Evolutionary conservation across 2,113 vertebrate species (phyloP).

Genomic region (Spea multiplicata): DNA sequence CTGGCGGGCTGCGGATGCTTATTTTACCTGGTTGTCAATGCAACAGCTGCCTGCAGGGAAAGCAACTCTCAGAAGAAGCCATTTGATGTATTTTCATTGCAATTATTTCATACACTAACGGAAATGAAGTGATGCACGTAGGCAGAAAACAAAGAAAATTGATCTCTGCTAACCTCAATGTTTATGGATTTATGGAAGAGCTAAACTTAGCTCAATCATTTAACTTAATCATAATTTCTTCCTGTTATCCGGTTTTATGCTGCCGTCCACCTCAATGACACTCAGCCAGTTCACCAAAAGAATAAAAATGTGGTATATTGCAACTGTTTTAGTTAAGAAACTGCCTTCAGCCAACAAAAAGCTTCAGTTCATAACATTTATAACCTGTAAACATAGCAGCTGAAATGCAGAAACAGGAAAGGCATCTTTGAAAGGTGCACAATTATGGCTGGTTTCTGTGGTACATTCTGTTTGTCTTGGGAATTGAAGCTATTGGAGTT

Average conservation of each 20-base stretch:
- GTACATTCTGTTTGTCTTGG: background rate
- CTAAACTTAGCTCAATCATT: slow-evolving; percentile 10
- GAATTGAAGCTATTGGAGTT: background rate
- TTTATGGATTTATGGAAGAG: slow-evolving; percentile 9
- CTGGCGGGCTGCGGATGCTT: background rate
- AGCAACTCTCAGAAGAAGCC: slow-evolving; percentile 8
- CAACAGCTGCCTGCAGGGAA: slow-evolving; percentile 28
- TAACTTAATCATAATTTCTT: too few relatives aligned
- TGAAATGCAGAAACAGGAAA: background rate
- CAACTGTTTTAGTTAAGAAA: too few relatives aligned
- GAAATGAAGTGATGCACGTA: slow-evolving; percentile 38
- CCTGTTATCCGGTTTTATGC: too few relatives aligned
- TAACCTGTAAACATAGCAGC: background rate
- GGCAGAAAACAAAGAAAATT: slow-evolving; percentile 22
- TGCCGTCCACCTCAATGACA: too few relatives aligned
- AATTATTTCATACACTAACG: slow-evolving; percentile 39
- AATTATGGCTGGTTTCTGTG: background rate
- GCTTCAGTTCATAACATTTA: too few relatives aligned
- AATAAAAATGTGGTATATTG: too few relatives aligned
- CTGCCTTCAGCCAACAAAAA: too few relatives aligned
- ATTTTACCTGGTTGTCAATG: slow-evolving; percentile 24
- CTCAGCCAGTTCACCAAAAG: too few relatives aligned
- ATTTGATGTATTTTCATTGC: slow-evolving; percentile 28
- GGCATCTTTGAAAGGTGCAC: background rate
- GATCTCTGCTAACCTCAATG: slow-evolving; percentile 19